phyloP scores from a whole-genome alignment of 2,113 vertebrate genomes.

The Mungos mungo region DNA sequence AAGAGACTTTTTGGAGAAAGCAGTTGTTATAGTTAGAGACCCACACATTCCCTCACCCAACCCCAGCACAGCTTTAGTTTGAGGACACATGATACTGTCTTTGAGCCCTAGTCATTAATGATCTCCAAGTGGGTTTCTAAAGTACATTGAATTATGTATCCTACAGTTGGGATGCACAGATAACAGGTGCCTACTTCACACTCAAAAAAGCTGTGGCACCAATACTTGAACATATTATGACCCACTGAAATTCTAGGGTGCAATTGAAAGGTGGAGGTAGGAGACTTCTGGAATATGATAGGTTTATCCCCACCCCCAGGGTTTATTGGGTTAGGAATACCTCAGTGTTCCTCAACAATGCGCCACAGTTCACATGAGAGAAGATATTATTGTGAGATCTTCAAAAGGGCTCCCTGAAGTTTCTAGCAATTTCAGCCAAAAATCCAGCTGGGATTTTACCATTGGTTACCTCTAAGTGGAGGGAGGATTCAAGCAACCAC shows the following conservation, averaged over 20 bases:
- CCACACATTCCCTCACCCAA: not conserved
- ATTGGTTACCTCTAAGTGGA: not conserved
- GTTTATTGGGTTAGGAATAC: not conserved
- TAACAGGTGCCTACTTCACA: not conserved
- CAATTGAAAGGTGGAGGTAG: not conserved
- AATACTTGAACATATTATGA: not conserved
- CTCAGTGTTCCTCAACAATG: not conserved
- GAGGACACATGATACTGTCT: not conserved
- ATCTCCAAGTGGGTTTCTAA: not conserved
- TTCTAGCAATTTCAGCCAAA: not conserved
- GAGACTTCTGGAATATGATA: not conserved
- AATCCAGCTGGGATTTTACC: not conserved
- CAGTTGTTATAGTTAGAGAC: not conserved
- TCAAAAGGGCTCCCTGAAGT: not conserved
- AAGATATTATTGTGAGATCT: not conserved
- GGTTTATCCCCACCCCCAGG: not conserved
- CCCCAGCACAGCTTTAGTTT: not conserved
- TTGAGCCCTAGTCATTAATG: not conserved
- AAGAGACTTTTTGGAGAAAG: not conserved
- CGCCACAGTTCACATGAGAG: not conserved
- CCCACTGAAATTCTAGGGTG: not conserved
- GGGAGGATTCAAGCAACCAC: not conserved
- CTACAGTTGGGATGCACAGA: not conserved
- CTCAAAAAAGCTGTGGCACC: not conserved
- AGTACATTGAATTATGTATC: not conserved